Percentiles rank a stretch among this genome's conserved stretches.
Evolutionary conservation across 2,113 vertebrate genomes (phyloP).

Genomic region (Alethe diademata): DNA sequence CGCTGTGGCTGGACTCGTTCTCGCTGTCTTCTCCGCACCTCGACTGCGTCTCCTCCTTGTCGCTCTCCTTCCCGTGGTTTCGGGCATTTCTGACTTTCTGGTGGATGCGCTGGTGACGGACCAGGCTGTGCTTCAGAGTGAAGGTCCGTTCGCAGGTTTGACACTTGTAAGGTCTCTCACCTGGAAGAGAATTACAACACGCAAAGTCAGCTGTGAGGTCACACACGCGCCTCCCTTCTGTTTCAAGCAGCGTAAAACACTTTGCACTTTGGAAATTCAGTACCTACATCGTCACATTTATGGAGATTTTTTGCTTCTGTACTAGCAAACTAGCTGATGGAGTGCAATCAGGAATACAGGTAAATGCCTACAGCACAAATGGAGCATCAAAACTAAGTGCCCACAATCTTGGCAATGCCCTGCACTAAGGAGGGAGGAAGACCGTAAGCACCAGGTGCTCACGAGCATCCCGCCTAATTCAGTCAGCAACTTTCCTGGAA

Average conservation of each 20-base stretch:
- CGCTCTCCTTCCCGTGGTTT: slow-evolving; percentile 73
- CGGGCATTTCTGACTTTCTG: slow-evolving; percentile 80
- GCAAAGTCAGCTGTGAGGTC: not conserved
- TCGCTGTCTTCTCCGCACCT: slow-evolving; percentile 80
- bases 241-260: rapidly evolving
- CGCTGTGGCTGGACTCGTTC: slow-evolving; percentile 82
- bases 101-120: slow-evolving; percentile 95
- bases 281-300: rapidly evolving
- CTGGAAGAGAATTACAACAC: slow-evolving; percentile 58
- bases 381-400: not conserved
- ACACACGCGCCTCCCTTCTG: not conserved
- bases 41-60: slow-evolving; percentile 68
- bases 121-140: slow-evolving; percentile 97
- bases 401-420: not conserved
- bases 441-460: not conserved
- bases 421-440: not conserved
- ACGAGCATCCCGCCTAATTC: not conserved
- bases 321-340: not conserved
- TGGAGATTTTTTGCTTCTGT: not conserved
- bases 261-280: not conserved
- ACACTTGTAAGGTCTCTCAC: slow-evolving; percentile 94
- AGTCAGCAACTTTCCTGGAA: not conserved
- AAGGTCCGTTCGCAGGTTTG: slow-evolving; percentile 95
- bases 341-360: not conserved
- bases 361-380: not conserved